Conservation (phyloP, 2,113 vertebrate genomes). For the Mixornis gularis region DNA sequence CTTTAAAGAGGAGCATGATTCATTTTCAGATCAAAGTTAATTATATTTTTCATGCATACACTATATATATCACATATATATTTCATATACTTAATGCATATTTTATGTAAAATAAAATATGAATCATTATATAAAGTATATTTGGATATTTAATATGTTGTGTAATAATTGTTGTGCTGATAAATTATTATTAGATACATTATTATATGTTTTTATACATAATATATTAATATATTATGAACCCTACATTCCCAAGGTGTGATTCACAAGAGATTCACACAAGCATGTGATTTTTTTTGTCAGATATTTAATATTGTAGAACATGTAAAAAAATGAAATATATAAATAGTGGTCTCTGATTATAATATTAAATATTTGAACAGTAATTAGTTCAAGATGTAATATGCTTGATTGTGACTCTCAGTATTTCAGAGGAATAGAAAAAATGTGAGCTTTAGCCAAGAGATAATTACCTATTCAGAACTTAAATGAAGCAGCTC, state of each 20-base stretch:
- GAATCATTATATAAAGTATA: accelerated
- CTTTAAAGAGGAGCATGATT: background rate
- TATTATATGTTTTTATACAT: background rate
- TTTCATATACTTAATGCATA: background rate
- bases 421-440: background rate
- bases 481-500: background rate
- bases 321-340: background rate
- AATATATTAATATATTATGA: background rate
- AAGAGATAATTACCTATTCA: background rate
- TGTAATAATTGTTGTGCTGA: background rate
- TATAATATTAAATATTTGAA: background rate
- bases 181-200: background rate
- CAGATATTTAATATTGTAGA: background rate
- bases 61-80: no score
- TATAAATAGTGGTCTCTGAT: background rate
- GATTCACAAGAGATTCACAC: background rate
- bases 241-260: background rate
- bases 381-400: background rate
- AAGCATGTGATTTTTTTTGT: background rate
- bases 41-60: background rate
- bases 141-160: background rate
- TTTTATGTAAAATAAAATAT: background rate
- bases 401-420: background rate
- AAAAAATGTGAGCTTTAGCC: background rate
- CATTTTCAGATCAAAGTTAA: background rate